These are phyloP conservation scores for Antigone vipio DNA, from an alignment of 2,113 vertebrate genomes.

Conservation along the genomic window DNA sequence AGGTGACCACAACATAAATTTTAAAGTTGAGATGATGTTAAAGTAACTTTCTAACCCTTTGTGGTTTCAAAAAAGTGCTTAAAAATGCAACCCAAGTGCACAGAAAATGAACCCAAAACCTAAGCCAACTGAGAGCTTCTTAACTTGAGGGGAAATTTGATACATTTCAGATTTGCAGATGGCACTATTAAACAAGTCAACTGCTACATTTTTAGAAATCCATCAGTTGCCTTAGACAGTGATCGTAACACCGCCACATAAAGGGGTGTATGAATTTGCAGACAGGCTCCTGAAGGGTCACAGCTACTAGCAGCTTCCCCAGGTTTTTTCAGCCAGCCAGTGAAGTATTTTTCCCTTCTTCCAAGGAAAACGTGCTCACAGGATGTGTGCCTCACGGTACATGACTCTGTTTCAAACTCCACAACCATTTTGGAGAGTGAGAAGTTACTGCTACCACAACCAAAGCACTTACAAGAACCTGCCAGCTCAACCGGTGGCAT, in stretches of 20 bases:
- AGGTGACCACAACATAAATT: conserved; percentile 50
- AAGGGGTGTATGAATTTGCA: not conserved
- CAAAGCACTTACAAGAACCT: not conserved
- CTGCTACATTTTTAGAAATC: not conserved
- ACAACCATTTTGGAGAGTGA: not conserved
- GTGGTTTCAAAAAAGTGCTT: not conserved
- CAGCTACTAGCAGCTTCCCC: not conserved
- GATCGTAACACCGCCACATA: accelerated
- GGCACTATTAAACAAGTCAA: not conserved
- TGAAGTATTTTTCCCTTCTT: not conserved
- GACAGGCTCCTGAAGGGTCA: not conserved
- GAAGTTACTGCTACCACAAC: not conserved
- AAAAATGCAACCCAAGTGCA: not conserved
- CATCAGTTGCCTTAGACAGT: not conserved
- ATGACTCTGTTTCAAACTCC: not conserved
- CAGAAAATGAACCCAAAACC: not conserved
- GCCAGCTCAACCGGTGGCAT: not conserved
- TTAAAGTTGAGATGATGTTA: conserved; percentile 38
- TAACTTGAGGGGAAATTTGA: not conserved
- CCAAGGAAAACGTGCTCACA: not conserved
- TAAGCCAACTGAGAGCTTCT: not conserved
- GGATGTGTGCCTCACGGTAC: not conserved
- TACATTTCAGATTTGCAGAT: not conserved
- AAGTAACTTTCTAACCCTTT: conserved; percentile 43
- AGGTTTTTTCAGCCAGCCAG: not conserved